Evolutionary conservation across 2,888 invertebrate genomes (phyloP).

Genomic region (Sinelater perroti): DNA sequence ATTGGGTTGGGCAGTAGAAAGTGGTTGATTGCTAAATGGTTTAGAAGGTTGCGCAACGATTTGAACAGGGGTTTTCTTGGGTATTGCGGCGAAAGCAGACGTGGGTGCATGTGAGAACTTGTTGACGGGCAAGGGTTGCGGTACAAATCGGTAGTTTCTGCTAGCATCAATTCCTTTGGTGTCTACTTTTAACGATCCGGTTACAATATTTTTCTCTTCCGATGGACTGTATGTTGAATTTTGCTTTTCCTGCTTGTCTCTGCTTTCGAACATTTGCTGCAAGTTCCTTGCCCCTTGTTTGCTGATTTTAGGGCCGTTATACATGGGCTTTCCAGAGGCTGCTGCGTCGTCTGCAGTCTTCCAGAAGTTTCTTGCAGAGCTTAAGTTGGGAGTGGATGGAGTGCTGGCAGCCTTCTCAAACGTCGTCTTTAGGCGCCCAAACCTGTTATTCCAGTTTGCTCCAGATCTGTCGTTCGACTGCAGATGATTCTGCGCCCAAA

Average conservation of each 20-base stretch:
- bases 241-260: constrained; percentile 8
- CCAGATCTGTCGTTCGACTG: constrained; percentile 12
- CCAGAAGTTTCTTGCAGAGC: constrained; percentile 70
- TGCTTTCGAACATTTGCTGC: constrained; percentile 58
- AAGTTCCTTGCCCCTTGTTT: constrained; percentile 47
- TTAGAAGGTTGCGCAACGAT: neutral
- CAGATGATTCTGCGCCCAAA: constrained; percentile 31
- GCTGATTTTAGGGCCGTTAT: constrained; percentile 52
- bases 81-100: constrained; percentile 76
- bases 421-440: constrained; percentile 82
- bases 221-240: constrained; percentile 57
- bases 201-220: constrained; percentile 57
- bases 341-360: constrained; percentile 66
- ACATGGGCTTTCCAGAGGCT: constrained; percentile 47
- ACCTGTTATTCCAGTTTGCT: constrained; percentile 80
- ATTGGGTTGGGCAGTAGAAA: neutral
- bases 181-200: constrained; percentile 58
- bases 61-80: constrained; percentile 50
- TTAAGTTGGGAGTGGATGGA: constrained; percentile 58
- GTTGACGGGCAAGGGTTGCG: constrained; percentile 71
- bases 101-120: constrained; percentile 81
- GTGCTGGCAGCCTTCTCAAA: constrained; percentile 72
- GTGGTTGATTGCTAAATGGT: neutral
- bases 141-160: constrained; percentile 62
- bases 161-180: constrained; percentile 48